phyloP scores from a whole-genome alignment of 23 tunicate genomes.

The Clavelina lepadiformis region DNA sequence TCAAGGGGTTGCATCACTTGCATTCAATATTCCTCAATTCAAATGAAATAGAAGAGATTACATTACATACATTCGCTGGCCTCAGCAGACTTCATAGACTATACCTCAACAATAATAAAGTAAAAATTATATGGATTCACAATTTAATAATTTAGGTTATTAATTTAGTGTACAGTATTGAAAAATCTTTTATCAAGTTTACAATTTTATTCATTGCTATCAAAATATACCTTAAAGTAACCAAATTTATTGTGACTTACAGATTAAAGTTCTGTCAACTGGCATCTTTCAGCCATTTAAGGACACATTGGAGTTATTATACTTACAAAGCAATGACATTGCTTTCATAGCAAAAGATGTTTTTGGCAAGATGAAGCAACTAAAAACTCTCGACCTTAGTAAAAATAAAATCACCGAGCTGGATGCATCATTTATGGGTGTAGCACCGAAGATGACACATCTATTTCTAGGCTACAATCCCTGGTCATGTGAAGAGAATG shows the following conservation, averaged over 20 bases:
- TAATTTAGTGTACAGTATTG: no score
- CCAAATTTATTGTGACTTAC: conserved; percentile 1
- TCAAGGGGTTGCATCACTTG: conserved; percentile 28
- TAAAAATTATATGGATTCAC: conserved; percentile 21
- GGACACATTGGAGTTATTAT: conserved; percentile 29
- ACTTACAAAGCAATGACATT: conserved; percentile 66
- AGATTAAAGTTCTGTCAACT: conserved; percentile 29
- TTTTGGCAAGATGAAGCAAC: conserved; percentile 29
- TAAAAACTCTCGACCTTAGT: conserved; percentile 71
- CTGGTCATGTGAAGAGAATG: conserved; percentile 45
- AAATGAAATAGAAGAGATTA: conserved; percentile 33
- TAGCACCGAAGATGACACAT: conserved; percentile 16
- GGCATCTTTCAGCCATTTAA: conserved; percentile 29
- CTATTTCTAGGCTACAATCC: conserved; percentile 57
- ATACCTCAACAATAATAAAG: conserved; percentile 69
- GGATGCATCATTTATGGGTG: conserved; percentile 30
- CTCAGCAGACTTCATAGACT: conserved; percentile 33
- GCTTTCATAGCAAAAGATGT: conserved; percentile 14
- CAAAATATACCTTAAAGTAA: no score
- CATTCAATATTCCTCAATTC: conserved; percentile 39
- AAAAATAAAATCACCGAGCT: conserved; percentile 37
- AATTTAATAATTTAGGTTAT: no score
- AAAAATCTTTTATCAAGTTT: background rate
- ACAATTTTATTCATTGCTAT: no score
- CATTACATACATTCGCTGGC: conserved; percentile 42